Conservation (phyloP, 2,888 invertebrate species). For the Blera fallax region DNA sequence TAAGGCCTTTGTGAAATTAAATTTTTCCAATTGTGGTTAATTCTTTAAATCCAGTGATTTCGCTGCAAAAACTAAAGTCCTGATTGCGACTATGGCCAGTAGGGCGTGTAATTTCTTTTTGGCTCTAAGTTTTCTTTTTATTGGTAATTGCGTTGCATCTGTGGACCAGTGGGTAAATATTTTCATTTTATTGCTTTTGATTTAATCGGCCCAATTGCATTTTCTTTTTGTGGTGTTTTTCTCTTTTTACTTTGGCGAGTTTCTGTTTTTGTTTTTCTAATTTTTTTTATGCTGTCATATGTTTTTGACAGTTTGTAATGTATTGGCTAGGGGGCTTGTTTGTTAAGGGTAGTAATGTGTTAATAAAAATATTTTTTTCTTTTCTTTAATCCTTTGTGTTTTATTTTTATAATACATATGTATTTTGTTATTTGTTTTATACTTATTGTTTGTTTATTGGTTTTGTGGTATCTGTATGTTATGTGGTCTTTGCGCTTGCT, state of each 20-base stretch:
- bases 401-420: neutral
- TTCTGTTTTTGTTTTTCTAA: slow-evolving; percentile 52
- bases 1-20: neutral
- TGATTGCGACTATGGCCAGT: slow-evolving; percentile 29
- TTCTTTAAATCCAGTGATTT: neutral
- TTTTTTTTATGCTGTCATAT: slow-evolving; percentile 63
- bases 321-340: neutral
- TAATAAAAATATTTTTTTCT: slow-evolving; percentile 2
- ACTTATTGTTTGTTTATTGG: slow-evolving; percentile 2
- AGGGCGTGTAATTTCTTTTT: slow-evolving; percentile 16
- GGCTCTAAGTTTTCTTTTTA: slow-evolving; percentile 1
- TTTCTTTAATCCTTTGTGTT: slow-evolving; percentile 1
- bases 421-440: too few species aligned
- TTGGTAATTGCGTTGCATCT: slow-evolving; percentile 22
- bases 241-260: neutral
- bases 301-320: slow-evolving; percentile 63
- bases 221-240: slow-evolving; percentile 21
- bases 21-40: neutral
- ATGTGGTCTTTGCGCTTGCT: neutral
- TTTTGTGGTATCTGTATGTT: neutral
- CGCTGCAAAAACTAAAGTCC: neutral
- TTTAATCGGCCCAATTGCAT: neutral
- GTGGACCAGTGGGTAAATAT: slow-evolving; percentile 49
- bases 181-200: neutral
- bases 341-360: neutral